Evolutionary conservation across 92 coral and sea anemone species (phyloP).

Genomic region (Parazoanthus darwini): DNA sequence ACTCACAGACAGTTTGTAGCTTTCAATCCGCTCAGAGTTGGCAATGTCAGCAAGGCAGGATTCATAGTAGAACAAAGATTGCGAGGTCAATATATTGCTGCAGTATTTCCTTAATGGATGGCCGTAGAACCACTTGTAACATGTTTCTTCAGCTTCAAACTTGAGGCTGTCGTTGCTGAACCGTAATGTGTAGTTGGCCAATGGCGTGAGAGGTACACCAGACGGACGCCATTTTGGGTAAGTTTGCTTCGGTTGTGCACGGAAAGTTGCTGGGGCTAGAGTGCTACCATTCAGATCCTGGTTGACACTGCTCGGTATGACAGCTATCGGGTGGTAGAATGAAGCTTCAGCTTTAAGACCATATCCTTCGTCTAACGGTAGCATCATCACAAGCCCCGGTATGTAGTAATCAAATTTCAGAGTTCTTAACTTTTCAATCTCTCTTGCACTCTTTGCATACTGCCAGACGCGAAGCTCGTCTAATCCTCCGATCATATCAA

Average conservation of each 20-base stretch:
- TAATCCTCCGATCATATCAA: conserved; percentile 43
- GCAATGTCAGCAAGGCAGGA: conserved; percentile 60
- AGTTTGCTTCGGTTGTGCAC: conserved; percentile 27
- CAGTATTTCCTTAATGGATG: conserved; percentile 59
- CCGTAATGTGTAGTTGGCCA: conserved; percentile 56
- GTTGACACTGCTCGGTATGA: background rate
- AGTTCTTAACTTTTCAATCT: conserved; percentile 33
- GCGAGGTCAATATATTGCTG: conserved; percentile 52
- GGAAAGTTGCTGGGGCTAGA: conserved; percentile 25
- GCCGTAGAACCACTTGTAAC: conserved; percentile 66
- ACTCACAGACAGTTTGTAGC: conserved; percentile 50
- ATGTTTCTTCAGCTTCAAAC: conserved; percentile 38
- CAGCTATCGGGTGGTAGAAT: conserved; percentile 31
- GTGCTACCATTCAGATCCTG: background rate
- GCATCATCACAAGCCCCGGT: conserved; percentile 52
- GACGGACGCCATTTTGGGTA: conserved; percentile 66
- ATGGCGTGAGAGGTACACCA: conserved; percentile 53
- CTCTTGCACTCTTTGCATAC: conserved; percentile 52
- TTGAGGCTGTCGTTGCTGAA: conserved; percentile 43
- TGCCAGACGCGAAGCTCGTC: conserved; percentile 74
- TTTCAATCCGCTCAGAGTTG: conserved; percentile 40
- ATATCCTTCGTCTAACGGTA: conserved; percentile 64
- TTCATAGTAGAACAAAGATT: conserved; percentile 65
- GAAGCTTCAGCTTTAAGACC: conserved; percentile 53
- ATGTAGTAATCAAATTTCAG: conserved; percentile 48